A percentile compares a stretch with the other conserved stretches of the same genome.
Evolutionary conservation across 2,888 invertebrate species (phyloP).

Genomic region (Cephus spinipes): DNA sequence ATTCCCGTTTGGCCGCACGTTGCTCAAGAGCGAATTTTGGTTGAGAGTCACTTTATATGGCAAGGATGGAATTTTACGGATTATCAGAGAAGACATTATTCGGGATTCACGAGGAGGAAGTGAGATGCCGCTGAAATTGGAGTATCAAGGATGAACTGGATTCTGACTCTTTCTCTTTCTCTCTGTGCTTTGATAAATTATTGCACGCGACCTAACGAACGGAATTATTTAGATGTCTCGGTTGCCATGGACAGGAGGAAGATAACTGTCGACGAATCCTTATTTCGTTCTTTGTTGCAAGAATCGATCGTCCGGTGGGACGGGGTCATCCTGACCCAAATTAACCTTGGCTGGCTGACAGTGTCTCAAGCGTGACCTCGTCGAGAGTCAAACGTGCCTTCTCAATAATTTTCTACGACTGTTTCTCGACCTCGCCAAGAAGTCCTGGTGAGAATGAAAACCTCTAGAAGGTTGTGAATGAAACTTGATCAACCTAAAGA

Average conservation of each 20-base stretch:
- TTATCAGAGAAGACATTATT: not conserved
- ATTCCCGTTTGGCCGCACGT: not conserved
- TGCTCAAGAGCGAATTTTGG: not conserved
- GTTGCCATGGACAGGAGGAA: constrained; percentile 36
- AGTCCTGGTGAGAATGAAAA: not conserved
- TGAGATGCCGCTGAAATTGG: not conserved
- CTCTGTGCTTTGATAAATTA: constrained; percentile 39
- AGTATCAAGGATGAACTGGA: not conserved
- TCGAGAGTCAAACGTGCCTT: not conserved
- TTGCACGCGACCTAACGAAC: constrained; percentile 32
- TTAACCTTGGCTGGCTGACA: constrained; percentile 28
- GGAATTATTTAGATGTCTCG: constrained; percentile 41
- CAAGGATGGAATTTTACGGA: not conserved
- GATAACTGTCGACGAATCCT: not conserved
- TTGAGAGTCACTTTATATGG: not conserved
- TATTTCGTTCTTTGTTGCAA: not conserved
- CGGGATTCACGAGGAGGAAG: not conserved
- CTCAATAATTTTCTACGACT: not conserved
- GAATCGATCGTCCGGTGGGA: not conserved
- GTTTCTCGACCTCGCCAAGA: not conserved
- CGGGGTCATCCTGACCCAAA: constrained; percentile 36
- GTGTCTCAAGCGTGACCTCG: not conserved
- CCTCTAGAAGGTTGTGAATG: not conserved
- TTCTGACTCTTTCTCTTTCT: not conserved
- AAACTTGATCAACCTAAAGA: not conserved